Base-by-base conservation (phyloP, 2,797 vertebrate species). In the Peromyscus attwateri region DNA sequence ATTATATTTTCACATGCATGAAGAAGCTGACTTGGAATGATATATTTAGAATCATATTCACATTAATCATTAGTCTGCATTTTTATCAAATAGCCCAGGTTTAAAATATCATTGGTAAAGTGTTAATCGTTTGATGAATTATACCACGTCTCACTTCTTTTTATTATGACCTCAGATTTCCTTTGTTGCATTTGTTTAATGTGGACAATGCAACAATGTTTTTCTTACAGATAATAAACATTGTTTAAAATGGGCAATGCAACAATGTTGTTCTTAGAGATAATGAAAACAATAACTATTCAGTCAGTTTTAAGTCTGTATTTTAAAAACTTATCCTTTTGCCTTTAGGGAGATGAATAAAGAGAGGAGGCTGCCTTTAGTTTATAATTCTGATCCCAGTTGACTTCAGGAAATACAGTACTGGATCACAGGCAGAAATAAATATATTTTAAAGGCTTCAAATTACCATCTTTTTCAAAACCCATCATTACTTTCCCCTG, bases 391-490 rank as follows among this genome's bases (percentile, higher is more conserved):
- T 46, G 14, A 25, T 77, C 40, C 52, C 31, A 89, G 87, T 46
- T 89, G 73, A 64, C 40, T 89, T 43, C 13, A 25, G 57, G 31
- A 89, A 77, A n/a, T 9, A 84, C 19, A 82, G 5, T 91, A 79
- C 62, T 80, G 13, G 21, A 46, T 81, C n/a, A 92, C n/a, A 62
- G 77, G 31, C 6, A 96, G 85, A 95, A 95, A 80, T 46, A 83
- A 95, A 83, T n/a, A 66, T 25, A 81, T 60, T 89, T 92, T 87
- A 91, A 95, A 91, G 68, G 52, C 12, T 11, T 89, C 23, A 70
- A 84, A 96, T 94, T 52, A 83, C 25, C n/a, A 89, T 91, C 52
- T 55, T 91, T 84, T 92, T 89, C 52, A 94, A 95, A 89, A 64
- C 49, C 21, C 76, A 43, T 76, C 77, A 75, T 80, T 89, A 1